A percentile compares a stretch with the other conserved stretches of the same genome.
These are phyloP conservation scores for Cydia amplana DNA, from an alignment of 1,140 invertebrate species.

Conservation along the genomic window DNA sequence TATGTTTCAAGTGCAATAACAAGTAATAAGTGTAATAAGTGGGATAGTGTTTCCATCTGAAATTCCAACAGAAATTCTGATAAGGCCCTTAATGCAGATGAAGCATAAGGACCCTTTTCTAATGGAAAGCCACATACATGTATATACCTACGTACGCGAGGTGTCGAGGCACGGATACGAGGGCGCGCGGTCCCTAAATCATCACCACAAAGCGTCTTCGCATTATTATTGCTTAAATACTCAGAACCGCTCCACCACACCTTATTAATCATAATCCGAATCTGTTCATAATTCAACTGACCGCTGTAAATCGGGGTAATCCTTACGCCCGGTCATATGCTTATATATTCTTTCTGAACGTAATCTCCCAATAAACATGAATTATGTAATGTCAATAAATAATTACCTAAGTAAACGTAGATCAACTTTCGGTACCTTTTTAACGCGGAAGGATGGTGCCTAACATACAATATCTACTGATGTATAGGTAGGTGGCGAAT, in stretches of 20 bases:
- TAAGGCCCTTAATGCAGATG: too few relatives aligned
- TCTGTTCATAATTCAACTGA: conserved; percentile 26
- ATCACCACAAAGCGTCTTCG: conserved; percentile 39
- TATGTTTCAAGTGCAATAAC: too few relatives aligned
- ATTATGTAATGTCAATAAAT: neutral
- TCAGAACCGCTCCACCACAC: conserved; percentile 25
- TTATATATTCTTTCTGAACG: neutral
- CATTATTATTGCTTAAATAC: conserved; percentile 46
- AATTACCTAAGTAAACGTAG: conserved; percentile 13
- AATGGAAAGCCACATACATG: too few relatives aligned
- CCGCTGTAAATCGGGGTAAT: conserved; percentile 24
- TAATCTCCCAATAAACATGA: conserved; percentile 27
- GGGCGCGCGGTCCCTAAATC: conserved; percentile 40
- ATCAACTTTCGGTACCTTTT: neutral
- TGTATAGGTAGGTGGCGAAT: too few relatives aligned
- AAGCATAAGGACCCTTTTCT: too few relatives aligned
- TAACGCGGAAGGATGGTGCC: neutral
- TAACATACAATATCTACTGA: neutral
- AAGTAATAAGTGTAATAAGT: too few relatives aligned
- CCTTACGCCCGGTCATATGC: conserved; percentile 2
- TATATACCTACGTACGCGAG: neutral
- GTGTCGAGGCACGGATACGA: neutral
- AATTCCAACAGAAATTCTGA: too few relatives aligned
- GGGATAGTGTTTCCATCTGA: too few relatives aligned
- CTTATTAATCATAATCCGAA: conserved; percentile 21